Evolutionary conservation across 2,797 vertebrate species (phyloP).

Genomic region (Oreochromis grahami): DNA sequence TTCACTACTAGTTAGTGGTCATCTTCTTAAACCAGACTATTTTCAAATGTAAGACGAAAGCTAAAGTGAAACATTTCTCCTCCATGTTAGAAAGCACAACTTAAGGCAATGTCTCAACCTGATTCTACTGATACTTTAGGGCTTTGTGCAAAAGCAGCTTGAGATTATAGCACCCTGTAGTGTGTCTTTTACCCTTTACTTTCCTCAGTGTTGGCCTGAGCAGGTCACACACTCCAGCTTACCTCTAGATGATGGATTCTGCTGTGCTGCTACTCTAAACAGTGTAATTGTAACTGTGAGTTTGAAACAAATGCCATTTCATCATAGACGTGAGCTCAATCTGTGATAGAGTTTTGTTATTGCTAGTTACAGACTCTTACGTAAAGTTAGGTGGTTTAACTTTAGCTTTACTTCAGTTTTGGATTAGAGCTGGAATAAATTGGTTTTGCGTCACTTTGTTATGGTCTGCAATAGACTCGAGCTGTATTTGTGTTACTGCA

Average conservation of each 20-base stretch:
- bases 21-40: not conserved
- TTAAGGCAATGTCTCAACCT: not conserved
- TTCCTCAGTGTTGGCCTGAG: conserved; percentile 22
- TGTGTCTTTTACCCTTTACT: not conserved
- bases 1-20: not conserved
- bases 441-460: conserved; percentile 15
- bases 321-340: not conserved
- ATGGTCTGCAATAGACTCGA: not conserved
- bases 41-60: not conserved
- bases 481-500: not conserved
- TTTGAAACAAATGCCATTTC: not conserved
- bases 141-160: not conserved
- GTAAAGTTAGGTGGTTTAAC: not conserved
- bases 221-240: conserved; percentile 63
- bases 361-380: not conserved
- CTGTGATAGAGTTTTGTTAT: not conserved
- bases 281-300: not conserved
- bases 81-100: not conserved
- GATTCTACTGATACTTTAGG: not conserved
- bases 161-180: not conserved
- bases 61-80: not conserved
- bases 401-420: not conserved
- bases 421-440: not conserved
- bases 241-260: conserved; percentile 4
- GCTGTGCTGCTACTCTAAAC: not conserved